Evolutionary conservation across 2,888 invertebrate species (phyloP).

Genomic region (Pollenia labialis): DNA sequence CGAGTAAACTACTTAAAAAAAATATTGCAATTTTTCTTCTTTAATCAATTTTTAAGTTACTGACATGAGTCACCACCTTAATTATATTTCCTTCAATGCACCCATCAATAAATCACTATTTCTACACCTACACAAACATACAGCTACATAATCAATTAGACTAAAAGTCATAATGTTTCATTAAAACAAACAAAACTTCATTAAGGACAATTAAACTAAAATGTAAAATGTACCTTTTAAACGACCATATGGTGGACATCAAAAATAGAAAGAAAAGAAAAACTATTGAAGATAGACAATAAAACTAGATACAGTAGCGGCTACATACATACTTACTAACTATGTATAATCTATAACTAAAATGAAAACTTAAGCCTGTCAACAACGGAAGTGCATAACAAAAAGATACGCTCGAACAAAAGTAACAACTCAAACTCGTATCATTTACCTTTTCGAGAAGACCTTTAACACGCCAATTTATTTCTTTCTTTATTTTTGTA

Average conservation of each 20-base stretch:
- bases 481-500: background rate
- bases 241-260: conserved; percentile 21
- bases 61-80: conserved; percentile 18
- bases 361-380: conserved; percentile 37
- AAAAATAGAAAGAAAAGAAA: background rate
- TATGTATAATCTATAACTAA: conserved; percentile 21
- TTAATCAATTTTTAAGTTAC: background rate
- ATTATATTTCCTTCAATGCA: background rate
- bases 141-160: conserved; percentile 20
- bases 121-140: background rate
- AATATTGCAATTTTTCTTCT: background rate
- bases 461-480: conserved; percentile 67
- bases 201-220: conserved; percentile 21
- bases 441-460: conserved; percentile 53
- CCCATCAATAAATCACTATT: too few species aligned
- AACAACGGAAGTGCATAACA: conserved; percentile 59
- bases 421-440: background rate
- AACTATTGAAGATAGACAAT: background rate
- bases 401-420: conserved; percentile 35
- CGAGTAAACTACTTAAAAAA: too few species aligned
- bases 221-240: background rate
- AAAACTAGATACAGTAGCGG: conserved; percentile 27
- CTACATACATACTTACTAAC: background rate
- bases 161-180: background rate
- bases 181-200: conserved; percentile 20